Conservation (phyloP, 2,797 vertebrate genomes). For the Antrozous pallidus region DNA sequence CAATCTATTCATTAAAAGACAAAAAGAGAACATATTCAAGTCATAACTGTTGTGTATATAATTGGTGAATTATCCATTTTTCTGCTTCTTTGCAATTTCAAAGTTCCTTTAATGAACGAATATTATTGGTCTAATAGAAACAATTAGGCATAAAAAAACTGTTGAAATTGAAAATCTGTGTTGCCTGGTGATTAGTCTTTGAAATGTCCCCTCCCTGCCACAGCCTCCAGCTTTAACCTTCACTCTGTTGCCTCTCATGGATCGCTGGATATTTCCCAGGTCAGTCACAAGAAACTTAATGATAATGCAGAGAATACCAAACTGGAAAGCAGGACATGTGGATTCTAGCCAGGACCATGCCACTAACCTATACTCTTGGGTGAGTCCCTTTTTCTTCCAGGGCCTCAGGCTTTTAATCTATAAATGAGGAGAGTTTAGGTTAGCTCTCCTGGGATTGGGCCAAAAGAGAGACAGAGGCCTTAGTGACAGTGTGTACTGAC, state of each 20-base stretch:
- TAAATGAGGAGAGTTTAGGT: not conserved
- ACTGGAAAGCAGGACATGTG: not conserved
- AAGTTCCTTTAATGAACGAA: not conserved
- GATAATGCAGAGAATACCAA: not conserved
- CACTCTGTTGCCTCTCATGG: not conserved
- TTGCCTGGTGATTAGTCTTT: not conserved
- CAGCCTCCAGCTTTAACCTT: not conserved
- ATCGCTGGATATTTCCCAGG: not conserved
- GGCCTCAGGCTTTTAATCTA: not conserved
- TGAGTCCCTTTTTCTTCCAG: not conserved
- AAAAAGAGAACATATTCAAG: slow-evolving; percentile 17
- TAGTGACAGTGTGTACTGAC: not conserved
- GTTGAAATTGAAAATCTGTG: not conserved
- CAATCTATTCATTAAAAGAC: slow-evolving; percentile 47
- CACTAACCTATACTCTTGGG: not conserved
- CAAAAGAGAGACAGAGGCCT: not conserved
- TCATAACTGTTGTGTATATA: slow-evolving; percentile 20
- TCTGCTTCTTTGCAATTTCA: slow-evolving; percentile 28
- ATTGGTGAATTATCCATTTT: slow-evolving; percentile 22
- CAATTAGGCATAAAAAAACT: not conserved
- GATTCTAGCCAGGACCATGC: not conserved
- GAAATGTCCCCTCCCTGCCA: not conserved
- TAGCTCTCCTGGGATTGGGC: not conserved
- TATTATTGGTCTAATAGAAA: slow-evolving; percentile 27
- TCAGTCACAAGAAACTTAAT: not conserved